phyloP scores from a whole-genome alignment of 2,797 vertebrate genomes.

The Oreochromis mossambicus region DNA sequence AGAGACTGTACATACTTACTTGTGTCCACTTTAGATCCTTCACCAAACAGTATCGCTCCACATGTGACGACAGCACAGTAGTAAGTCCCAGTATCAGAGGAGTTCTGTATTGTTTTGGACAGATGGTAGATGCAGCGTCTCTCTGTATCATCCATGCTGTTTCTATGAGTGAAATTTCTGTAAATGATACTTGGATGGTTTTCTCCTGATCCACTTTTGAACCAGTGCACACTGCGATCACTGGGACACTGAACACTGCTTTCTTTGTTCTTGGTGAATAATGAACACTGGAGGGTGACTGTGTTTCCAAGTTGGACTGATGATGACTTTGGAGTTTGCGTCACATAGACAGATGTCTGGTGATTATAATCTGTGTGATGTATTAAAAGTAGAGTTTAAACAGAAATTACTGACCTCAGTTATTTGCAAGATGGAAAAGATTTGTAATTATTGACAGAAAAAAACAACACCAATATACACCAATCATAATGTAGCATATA shows the following conservation, averaged over 20 bases:
- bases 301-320: neutral
- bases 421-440: neutral
- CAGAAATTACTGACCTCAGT: neutral
- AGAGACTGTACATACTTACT: neutral
- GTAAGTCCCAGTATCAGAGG: conserved; percentile 42
- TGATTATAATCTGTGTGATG: neutral
- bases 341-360: neutral
- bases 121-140: conserved; percentile 31
- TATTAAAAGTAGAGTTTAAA: neutral
- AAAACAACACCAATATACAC: neutral
- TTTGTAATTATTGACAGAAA: neutral
- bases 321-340: neutral
- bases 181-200: conserved; percentile 13
- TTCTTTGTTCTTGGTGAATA: neutral
- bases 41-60: conserved; percentile 49
- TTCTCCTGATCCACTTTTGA: conserved; percentile 13
- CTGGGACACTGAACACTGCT: conserved; percentile 6
- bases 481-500: neutral
- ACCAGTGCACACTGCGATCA: conserved; percentile 31
- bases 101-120: neutral
- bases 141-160: neutral
- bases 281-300: conserved; percentile 25
- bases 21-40: conserved; percentile 28
- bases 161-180: neutral
- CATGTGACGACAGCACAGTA: conserved; percentile 55